Evolutionary conservation across 2,888 invertebrate species (phyloP), one percentile per base, ranked within the genome.

Genomic region (Lottia scabra): DNA sequence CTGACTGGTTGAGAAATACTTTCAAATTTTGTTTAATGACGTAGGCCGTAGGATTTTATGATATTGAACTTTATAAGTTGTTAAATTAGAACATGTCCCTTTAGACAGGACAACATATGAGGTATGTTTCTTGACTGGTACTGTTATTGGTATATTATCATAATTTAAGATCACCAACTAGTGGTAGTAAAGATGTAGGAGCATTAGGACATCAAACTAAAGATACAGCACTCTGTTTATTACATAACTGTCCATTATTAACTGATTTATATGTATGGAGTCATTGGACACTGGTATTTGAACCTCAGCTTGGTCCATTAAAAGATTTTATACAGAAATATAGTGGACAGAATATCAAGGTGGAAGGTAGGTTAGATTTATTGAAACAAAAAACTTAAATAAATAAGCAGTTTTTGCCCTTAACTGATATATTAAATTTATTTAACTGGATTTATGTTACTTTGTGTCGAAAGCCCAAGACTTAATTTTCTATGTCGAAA

Each of bases 191-290:
- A 10, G 75, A 83, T 56, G 84, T 85, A 26, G 88, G 88, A 6
- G 79, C 85, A 13, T 72, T 85, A 27, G 88, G 88, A 12, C 81
- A 80, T 70, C 85, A 85, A 79, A 84, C 83, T 13, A 76, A 75
- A 48, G 87, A 87, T 26, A 75, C 81, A n/a, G 89, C 88, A 10
- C 79, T 85, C 65, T 80, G 84, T 15, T 86, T 86, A 74, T 81
- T 89, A 68, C 83, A 86, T 71, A 85, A 80, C 75, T 88, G 88
- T 73, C 88, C 88, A 13, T 76, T 89, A 66, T 74, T 89, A 77
- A 87, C 81, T 63, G 84, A 88, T 73, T 65, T 89, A 68, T 79
- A 76, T 1, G 80, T 75, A 19, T 88, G 87, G 87, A 84, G 84
- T 46, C 86, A 87, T 75, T 89, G 89, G 89, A 70, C 78, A 45